Percentiles rank a stretch among this genome's conserved stretches.
Conservation (phyloP, 2,888 invertebrate species). For the Noctua fimbriata region DNA sequence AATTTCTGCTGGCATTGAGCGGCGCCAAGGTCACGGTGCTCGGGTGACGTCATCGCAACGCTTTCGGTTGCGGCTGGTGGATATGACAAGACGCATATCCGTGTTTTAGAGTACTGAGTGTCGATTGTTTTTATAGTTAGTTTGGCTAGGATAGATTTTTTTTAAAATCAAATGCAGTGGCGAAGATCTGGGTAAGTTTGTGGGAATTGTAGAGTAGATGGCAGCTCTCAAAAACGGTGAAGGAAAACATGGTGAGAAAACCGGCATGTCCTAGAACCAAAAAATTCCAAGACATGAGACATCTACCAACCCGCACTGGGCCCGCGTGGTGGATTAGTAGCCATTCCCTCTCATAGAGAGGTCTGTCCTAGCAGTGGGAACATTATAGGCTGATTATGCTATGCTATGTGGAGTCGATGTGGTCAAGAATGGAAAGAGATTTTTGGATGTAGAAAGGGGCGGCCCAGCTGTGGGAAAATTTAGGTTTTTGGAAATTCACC, state of each 20-base stretch:
- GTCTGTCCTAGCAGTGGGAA: no score
- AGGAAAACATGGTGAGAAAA: no score
- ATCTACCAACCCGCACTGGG: no score
- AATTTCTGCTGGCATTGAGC: conserved; percentile 87
- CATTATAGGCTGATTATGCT: no score
- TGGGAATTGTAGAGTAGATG: not conserved
- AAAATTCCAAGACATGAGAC: no score
- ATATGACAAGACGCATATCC: conserved; percentile 74
- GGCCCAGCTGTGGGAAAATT: not conserved
- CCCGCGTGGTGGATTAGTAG: no score
- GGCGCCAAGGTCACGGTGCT: conserved; percentile 82
- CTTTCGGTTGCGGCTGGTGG: conserved; percentile 66
- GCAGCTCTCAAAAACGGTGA: no score
- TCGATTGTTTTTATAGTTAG: conserved; percentile 43
- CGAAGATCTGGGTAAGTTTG: not conserved
- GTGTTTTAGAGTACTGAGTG: conserved; percentile 53
- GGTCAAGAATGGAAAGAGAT: not conserved
- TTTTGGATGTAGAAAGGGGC: not conserved
- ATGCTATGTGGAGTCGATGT: no score
- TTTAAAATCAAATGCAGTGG: not conserved
- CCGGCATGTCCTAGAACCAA: no score
- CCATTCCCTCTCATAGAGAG: no score
- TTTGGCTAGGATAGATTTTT: not conserved
- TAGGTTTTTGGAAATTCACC: no score
- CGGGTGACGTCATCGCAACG: conserved; percentile 82